These are phyloP conservation scores for Lampris incognitus DNA, from an alignment of 2,113 vertebrate genomes.

Conservation along the genomic window DNA sequence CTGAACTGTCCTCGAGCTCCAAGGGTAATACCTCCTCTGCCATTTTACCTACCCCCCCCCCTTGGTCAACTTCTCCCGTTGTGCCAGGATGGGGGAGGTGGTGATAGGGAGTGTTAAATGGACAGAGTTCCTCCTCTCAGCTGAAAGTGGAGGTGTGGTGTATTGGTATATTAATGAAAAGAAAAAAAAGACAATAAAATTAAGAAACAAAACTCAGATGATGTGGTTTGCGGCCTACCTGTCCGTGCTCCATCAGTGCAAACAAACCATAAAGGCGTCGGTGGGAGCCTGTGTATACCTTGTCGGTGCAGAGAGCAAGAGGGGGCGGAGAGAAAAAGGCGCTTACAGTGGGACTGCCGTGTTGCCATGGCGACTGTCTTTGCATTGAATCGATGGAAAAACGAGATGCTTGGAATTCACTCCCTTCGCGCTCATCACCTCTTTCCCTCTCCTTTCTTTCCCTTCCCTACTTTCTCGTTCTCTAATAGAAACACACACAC, in stretches of 20 bases:
- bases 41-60: slow-evolving; percentile 9
- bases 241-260: slow-evolving; percentile 34
- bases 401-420: slow-evolving; percentile 62
- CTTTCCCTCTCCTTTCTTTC: slow-evolving; percentile 20
- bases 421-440: slow-evolving; percentile 32
- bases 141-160: background rate
- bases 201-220: background rate
- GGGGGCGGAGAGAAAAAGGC: slow-evolving; percentile 73
- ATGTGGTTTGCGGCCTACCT: slow-evolving; percentile 1
- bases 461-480: slow-evolving; percentile 23
- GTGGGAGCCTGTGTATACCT: slow-evolving; percentile 52
- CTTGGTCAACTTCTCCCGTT: slow-evolving; percentile 20
- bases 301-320: slow-evolving; percentile 63
- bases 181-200: background rate
- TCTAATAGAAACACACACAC: background rate
- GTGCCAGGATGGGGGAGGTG: background rate
- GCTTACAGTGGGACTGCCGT: slow-evolving; percentile 76
- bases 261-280: slow-evolving; percentile 44
- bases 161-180: background rate
- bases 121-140: background rate
- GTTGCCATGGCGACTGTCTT: slow-evolving; percentile 84
- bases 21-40: background rate
- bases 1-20: background rate
- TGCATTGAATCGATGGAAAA: slow-evolving; percentile 79
- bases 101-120: background rate